Evolutionary conservation across 2,888 invertebrate species (phyloP).

Genomic region (Monopis laevigella): DNA sequence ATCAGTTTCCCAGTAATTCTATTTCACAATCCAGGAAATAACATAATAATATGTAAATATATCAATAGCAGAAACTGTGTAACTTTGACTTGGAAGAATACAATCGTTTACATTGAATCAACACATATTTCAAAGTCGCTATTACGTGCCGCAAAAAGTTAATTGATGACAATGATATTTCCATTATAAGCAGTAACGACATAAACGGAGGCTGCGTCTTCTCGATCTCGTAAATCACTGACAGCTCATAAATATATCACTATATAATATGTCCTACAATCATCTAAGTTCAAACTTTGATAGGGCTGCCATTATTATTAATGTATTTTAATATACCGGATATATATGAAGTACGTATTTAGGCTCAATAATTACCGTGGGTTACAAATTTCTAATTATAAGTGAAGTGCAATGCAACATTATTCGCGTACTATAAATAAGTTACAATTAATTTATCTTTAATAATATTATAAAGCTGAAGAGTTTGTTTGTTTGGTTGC

Average conservation of each 20-base stretch:
- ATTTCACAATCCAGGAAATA: not conserved
- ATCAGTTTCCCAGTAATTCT: too few relatives aligned
- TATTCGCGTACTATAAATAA: too few relatives aligned
- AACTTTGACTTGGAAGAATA: slow-evolving; percentile 1
- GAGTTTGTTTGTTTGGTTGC: too few relatives aligned
- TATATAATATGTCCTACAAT: not conserved
- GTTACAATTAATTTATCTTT: too few relatives aligned
- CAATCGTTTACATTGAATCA: slow-evolving; percentile 7
- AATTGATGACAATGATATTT: slow-evolving; percentile 26
- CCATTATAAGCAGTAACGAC: slow-evolving; percentile 21
- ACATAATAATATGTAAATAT: not conserved
- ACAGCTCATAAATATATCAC: slow-evolving; percentile 6
- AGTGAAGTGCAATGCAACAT: too few relatives aligned
- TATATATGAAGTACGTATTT: too few relatives aligned
- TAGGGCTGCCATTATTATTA: not conserved
- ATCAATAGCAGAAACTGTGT: slow-evolving; percentile 3
- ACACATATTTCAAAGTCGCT: slow-evolving; percentile 7
- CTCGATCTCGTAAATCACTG: slow-evolving; percentile 9
- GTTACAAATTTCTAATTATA: too few relatives aligned
- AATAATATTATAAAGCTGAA: too few relatives aligned
- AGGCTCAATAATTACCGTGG: too few relatives aligned
- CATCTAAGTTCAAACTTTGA: not conserved
- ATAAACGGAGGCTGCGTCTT: slow-evolving; percentile 8
- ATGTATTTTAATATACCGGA: not conserved
- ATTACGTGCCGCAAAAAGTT: slow-evolving; percentile 12